Conservation (phyloP, 1,140 invertebrate genomes). For the Pantala flavescens region DNA sequence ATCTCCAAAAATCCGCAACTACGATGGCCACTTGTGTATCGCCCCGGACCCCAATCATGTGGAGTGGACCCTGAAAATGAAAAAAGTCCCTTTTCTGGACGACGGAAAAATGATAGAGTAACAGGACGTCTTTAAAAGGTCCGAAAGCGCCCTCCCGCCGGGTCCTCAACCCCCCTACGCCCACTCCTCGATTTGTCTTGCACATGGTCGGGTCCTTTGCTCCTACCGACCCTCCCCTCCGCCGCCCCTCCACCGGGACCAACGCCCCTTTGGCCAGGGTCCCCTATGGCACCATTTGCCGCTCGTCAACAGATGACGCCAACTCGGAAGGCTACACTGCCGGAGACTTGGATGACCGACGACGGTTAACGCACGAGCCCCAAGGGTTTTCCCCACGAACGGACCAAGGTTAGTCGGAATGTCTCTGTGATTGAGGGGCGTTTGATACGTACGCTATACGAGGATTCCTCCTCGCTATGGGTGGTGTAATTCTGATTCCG, state of each 20-base stretch:
- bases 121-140: background rate
- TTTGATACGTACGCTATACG: no score
- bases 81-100: background rate
- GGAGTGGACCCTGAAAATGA: no score
- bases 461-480: no score
- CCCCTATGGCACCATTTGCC: conserved; percentile 23
- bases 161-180: conserved; percentile 24
- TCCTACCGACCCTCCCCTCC: conserved; percentile 15
- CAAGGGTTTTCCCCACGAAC: no score
- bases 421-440: no score
- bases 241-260: conserved; percentile 24
- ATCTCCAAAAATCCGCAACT: no score
- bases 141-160: conserved; percentile 23
- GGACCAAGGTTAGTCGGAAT: no score
- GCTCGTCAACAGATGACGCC: background rate
- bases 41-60: no score
- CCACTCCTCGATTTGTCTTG: conserved; percentile 15
- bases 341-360: conserved; percentile 33
- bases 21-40: no score
- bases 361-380: no score
- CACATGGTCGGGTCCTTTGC: conserved; percentile 14
- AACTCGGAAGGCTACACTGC: conserved; percentile 36
- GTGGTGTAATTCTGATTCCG: no score
- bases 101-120: background rate
- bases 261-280: conserved; percentile 33